Conservation (phyloP, 2,113 vertebrate genomes). For the Anarhynchus alexandrinus region DNA sequence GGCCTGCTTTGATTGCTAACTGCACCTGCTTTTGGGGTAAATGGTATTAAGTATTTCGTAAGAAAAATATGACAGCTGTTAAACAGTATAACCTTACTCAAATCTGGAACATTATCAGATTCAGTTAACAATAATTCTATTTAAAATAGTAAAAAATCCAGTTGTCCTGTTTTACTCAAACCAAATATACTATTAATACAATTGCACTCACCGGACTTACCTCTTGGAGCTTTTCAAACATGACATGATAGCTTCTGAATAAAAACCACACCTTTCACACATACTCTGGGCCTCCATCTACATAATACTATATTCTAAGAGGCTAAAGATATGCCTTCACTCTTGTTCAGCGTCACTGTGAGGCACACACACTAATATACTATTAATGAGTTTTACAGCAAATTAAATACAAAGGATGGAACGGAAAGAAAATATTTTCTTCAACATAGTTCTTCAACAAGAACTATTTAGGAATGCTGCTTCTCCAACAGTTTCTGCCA, state of each 20-base stretch:
- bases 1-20: conserved; percentile 86
- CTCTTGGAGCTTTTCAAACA: not conserved
- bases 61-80: not conserved
- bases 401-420: not conserved
- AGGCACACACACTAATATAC: not conserved
- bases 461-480: not conserved
- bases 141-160: not conserved
- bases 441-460: not conserved
- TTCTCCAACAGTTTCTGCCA: not conserved
- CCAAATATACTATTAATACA: not conserved
- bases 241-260: not conserved
- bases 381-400: not conserved
- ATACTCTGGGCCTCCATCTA: not conserved
- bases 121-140: not conserved
- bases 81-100: not conserved
- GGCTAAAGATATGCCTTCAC: not conserved
- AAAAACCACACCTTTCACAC: not conserved
- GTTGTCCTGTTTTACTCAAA: not conserved
- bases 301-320: not conserved
- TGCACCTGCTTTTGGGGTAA: conserved; percentile 78
- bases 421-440: not conserved
- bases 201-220: not conserved
- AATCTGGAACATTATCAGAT: not conserved
- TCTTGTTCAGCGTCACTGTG: not conserved
- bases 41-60: not conserved